Base-by-base conservation (phyloP, 2,797 vertebrate species). In the Carapus acus region DNA sequence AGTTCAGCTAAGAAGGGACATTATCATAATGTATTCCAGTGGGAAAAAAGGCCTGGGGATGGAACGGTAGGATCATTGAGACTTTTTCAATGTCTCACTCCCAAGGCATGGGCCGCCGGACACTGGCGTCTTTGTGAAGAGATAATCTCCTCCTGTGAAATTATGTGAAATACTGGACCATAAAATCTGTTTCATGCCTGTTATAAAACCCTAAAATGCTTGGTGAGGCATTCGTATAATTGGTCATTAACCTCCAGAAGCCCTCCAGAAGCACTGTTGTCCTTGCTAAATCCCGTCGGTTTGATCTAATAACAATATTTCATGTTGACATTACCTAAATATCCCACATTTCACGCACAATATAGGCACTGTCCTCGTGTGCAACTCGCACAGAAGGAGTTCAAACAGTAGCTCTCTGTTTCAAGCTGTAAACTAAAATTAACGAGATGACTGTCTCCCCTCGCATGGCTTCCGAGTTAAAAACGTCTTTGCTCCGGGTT, bases 181-280 rank as follows among this genome's bases (percentile, higher is more conserved):
- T 86, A 83, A 85, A 85, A 85, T 85, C 76, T 63, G 77, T 80
- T 84, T 82, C 83, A 85, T 79, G 84, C 82, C 78, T 50, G 73
- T 86, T 85, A 81, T 84, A 83, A 87, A 86, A 81, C 71, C 77
- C 75, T 79, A 82, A 85, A 86, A 84, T 77, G 84, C 82, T 84
- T 85, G 80, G 76, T 79, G 77, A 83, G 77, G 79, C 83, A 80
- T 81, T 83, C 74, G 56, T 82, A 81, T 83, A 87, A 85, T 84
- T 84, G 85, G 76, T 86, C 84, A 87, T 86, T 86, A 88, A 86
- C 83, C 84, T 87, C 78, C 75, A 80, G 46, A 45, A 76, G 76
- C 72, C 80, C 79, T 79, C 68, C 69, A 74, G 58, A 75, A 83
- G 63, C 72, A 78, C 74, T 67, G 74, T 73, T 83, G 84, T 85